Percentiles rank a stretch among this genome's conserved stretches.
These are phyloP conservation scores for Apostichopus californicus DNA, from an alignment of 35 echinoderm and acorn worm species.

Conservation along the genomic window DNA sequence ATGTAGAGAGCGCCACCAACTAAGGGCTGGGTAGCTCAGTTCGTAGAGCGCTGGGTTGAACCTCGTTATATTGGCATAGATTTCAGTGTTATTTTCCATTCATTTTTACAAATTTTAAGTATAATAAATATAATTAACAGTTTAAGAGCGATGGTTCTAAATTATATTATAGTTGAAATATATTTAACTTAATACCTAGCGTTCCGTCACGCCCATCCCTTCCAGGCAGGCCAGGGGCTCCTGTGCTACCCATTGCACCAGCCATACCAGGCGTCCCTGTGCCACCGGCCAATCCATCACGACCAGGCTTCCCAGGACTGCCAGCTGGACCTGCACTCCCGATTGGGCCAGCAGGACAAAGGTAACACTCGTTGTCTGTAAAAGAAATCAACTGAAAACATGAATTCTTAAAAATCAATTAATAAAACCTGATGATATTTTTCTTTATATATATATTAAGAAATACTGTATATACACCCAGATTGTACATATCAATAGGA, in stretches of 20 bases:
- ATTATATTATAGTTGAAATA: no score
- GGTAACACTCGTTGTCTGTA: constrained; percentile 11
- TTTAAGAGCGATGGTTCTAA: no score
- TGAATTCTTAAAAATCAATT: not conserved
- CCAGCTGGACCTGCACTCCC: not conserved
- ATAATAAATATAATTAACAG: no score
- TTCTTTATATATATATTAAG: no score
- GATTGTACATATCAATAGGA: no score
- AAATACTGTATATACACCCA: no score
- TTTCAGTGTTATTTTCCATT: no score
- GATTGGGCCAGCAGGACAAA: constrained; percentile 15
- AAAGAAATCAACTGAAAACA: not conserved
- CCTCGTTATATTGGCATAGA: no score
- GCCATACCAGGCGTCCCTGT: not conserved
- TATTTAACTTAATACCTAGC: not conserved
- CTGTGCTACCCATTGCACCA: not conserved
- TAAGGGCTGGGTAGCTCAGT: no score
- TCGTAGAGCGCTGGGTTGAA: no score
- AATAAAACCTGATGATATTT: not conserved
- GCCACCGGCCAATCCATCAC: not conserved
- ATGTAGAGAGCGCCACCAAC: no score
- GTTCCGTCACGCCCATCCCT: constrained; percentile 21
- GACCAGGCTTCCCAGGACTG: not conserved
- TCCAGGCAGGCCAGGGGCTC: not conserved
- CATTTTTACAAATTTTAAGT: no score